Conservation (phyloP, 2,113 vertebrate genomes). For the Cercopithecus mona region DNA sequence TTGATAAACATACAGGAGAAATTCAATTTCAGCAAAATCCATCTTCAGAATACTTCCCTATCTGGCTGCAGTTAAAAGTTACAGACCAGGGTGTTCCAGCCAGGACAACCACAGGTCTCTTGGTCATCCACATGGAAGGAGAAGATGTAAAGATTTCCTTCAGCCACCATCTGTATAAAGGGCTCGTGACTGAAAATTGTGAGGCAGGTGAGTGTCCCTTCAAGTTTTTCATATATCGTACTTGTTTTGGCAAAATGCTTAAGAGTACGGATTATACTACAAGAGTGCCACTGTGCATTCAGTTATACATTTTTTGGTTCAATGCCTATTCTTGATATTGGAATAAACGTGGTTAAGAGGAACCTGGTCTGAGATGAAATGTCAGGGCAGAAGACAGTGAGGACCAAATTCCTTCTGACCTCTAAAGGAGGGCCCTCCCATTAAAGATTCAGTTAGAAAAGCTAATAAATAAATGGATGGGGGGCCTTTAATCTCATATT, state of each 20-base stretch:
- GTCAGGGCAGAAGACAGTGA: not conserved
- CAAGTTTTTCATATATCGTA: not conserved
- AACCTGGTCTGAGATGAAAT: not conserved
- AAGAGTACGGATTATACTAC: not conserved
- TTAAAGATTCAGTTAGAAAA: not conserved
- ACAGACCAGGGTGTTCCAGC: conserved; percentile 87
- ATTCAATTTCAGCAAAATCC: conserved; percentile 84
- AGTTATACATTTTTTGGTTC: not conserved
- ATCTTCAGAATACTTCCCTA: conserved; percentile 81
- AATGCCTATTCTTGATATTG: not conserved
- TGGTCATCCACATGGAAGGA: conserved; percentile 87
- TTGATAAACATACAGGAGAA: conserved; percentile 87
- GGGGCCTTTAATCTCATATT: not conserved
- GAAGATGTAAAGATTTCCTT: conserved; percentile 87
- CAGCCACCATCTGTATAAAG: conserved; percentile 86
- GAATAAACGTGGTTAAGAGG: not conserved
- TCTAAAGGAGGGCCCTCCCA: fast-evolving
- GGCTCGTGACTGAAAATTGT: conserved; percentile 88
- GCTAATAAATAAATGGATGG: not conserved
- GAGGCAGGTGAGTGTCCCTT: conserved; percentile 85
- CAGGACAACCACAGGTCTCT: conserved; percentile 86
- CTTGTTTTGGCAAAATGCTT: not conserved
- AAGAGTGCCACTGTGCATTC: not conserved
- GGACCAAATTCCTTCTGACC: not conserved
- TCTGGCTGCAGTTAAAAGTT: conserved; percentile 85